These are phyloP conservation scores for Stenodera caucasica DNA, from an alignment of 2,888 invertebrate species.

Conservation along the genomic window DNA sequence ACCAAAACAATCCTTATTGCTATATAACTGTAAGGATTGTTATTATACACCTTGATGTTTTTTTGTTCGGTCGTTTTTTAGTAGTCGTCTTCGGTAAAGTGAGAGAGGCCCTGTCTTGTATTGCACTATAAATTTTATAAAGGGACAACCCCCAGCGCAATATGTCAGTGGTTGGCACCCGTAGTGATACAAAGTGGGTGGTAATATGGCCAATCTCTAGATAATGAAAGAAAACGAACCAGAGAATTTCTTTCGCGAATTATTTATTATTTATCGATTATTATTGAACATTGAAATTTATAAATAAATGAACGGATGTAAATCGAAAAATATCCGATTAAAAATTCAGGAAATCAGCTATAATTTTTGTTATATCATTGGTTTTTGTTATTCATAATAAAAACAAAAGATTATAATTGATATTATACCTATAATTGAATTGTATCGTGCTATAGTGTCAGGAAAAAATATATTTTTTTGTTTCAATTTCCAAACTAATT, in stretches of 20 bases:
- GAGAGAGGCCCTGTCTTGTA: slow-evolving; percentile 40
- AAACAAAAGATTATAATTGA: background rate
- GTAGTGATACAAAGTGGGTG: slow-evolving; percentile 52
- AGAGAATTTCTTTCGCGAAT: background rate
- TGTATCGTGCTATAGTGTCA: background rate
- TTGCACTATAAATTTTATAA: slow-evolving; percentile 46
- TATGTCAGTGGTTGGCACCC: slow-evolving; percentile 54
- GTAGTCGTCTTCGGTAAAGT: slow-evolving; percentile 22
- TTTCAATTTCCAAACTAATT: slow-evolving; percentile 24
- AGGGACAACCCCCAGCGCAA: slow-evolving; percentile 49
- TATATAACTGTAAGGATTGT: slow-evolving; percentile 32
- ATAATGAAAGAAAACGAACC: slow-evolving; percentile 15
- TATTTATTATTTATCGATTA: slow-evolving; percentile 3
- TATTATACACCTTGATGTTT: slow-evolving; percentile 34
- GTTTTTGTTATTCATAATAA: too few species aligned
- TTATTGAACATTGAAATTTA: too few species aligned
- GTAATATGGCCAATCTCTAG: slow-evolving; percentile 44
- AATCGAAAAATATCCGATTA: too few species aligned
- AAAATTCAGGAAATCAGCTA: too few species aligned
- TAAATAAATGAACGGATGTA: too few species aligned
- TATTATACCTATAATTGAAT: background rate
- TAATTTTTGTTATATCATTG: too few species aligned
- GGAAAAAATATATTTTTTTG: background rate
- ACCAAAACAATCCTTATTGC: slow-evolving; percentile 38
- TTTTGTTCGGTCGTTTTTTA: slow-evolving; percentile 36